phyloP scores from a whole-genome alignment of 1,140 invertebrate genomes.

The Apocrypta bakeri region DNA sequence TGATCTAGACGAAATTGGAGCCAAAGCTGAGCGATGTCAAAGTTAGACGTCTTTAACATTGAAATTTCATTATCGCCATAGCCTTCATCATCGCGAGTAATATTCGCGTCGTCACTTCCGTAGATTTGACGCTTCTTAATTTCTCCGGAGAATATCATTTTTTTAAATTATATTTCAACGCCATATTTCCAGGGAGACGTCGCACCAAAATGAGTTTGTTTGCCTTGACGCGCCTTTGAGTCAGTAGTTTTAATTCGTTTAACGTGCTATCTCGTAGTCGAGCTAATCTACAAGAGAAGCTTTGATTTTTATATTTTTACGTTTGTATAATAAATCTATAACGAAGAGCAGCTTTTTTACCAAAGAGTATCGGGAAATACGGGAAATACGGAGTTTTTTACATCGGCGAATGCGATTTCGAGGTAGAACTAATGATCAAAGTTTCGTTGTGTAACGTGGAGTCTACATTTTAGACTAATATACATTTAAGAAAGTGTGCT shows the following conservation, averaged over 20 bases:
- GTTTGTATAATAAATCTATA: not conserved
- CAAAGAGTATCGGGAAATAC: not conserved
- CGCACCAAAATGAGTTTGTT: too few species aligned
- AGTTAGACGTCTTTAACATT: not conserved
- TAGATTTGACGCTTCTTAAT: not conserved
- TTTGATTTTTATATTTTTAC: not conserved
- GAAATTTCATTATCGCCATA: not conserved
- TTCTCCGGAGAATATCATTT: not conserved
- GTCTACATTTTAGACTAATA: too few species aligned
- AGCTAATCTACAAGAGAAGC: not conserved
- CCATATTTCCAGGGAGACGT: not conserved
- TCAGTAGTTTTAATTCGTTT: not conserved
- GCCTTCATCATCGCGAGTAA: not conserved
- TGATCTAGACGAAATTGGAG: not conserved
- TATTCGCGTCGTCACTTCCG: not conserved
- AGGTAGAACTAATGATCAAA: not conserved
- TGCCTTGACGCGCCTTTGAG: too few species aligned
- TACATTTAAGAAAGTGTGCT: too few species aligned
- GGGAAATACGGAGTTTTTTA: not conserved
- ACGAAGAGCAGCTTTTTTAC: conserved; percentile 1
- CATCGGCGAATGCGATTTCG: not conserved
- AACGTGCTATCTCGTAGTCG: not conserved
- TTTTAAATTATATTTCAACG: not conserved
- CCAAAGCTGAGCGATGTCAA: not conserved
- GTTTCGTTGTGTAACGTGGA: too few species aligned